Evolutionary conservation across 2,113 vertebrate genomes (phyloP), one percentile per base, ranked within the genome.

Genomic region (Lasiurus cinereus): DNA sequence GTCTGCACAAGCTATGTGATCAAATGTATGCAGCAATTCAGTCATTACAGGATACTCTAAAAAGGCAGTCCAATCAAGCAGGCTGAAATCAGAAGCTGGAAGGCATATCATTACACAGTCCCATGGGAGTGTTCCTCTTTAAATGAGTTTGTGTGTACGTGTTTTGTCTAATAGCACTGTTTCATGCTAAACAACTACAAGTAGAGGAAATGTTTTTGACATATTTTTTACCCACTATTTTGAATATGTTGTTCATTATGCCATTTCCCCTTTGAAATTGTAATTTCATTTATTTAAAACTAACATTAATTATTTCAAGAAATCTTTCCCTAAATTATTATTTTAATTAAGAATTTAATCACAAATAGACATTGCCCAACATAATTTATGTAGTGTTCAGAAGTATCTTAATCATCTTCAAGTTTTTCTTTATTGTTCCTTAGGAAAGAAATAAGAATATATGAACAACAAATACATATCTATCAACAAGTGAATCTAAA

Each of bases 201-300:
- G 46, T 52, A 64, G 52, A 48, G 14, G 14, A 90, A 91, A 96
- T 33, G 2, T 19, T 93, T 85, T 52, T 77, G 33, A 72, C n/a
- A 62, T 72, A 12, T 91, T 84, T 94, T 94, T 93, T 66, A 64
- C 43, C 36, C 2, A 11, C 6, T 10, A 6, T 36, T 96, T 88
- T 93, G 13, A 96, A 85, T 48, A 72, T 33, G 22, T 82, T 33
- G 18, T 82, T 83, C 56, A 43, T 73, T 64, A 80, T 83, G 13
- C 11, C 14, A 83, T 59, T 94, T 93, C 86, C 22, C 74, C 66
- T 94, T 96, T 96, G 93, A 92, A 95, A 96, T 95, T 92, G 29
- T 90, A 50, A 97, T 83, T 93, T 83, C 39, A 90, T 85, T 96
- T 88, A 46, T 67, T 95, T 82, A 94, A 94, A 83, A 77, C 46